phyloP scores from a whole-genome alignment of 1,140 invertebrate genomes.

The Drosophila tristis region DNA sequence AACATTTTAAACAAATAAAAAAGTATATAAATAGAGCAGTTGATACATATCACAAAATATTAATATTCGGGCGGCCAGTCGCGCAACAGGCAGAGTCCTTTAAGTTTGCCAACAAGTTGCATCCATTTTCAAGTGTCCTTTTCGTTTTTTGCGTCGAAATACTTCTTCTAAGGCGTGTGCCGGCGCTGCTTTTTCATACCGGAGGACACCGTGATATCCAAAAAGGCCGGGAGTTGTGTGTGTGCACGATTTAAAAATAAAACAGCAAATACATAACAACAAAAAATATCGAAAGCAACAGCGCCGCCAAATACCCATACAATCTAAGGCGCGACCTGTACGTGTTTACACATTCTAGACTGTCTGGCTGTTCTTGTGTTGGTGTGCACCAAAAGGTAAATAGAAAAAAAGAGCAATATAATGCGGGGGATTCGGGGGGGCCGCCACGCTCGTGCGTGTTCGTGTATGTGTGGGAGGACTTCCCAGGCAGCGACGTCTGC shows the following conservation, averaged over 20 bases:
- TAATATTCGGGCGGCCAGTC: too few relatives aligned
- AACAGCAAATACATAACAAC: conserved; percentile 76
- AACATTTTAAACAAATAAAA: too few relatives aligned
- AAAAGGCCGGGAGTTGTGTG: conserved; percentile 15
- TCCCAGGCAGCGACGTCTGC: too few relatives aligned
- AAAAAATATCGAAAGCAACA: conserved; percentile 61
- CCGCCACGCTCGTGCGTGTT: neutral
- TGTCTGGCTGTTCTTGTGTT: conserved; percentile 37
- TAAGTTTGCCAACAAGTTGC: too few relatives aligned
- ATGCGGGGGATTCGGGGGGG: neutral
- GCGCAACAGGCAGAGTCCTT: too few relatives aligned
- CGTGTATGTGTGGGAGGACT: conserved; percentile 42
- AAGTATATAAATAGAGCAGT: too few relatives aligned
- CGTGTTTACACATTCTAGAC: conserved; percentile 63
- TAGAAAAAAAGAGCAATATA: conserved; percentile 48
- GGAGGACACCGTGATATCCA: too few relatives aligned
- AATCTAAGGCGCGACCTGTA: conserved; percentile 31
- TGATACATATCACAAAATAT: too few relatives aligned
- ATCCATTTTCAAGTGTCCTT: too few relatives aligned
- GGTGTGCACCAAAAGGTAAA: conserved; percentile 71
- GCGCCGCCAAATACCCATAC: conserved; percentile 46
- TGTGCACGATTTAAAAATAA: conserved; percentile 74
- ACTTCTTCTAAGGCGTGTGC: too few relatives aligned
- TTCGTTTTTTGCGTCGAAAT: too few relatives aligned
- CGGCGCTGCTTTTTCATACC: too few relatives aligned